A percentile compares a stretch with the other conserved stretches of the same genome.
phyloP scores from a whole-genome alignment of 2,113 vertebrate genomes.

The Sebastes schlegelii region DNA sequence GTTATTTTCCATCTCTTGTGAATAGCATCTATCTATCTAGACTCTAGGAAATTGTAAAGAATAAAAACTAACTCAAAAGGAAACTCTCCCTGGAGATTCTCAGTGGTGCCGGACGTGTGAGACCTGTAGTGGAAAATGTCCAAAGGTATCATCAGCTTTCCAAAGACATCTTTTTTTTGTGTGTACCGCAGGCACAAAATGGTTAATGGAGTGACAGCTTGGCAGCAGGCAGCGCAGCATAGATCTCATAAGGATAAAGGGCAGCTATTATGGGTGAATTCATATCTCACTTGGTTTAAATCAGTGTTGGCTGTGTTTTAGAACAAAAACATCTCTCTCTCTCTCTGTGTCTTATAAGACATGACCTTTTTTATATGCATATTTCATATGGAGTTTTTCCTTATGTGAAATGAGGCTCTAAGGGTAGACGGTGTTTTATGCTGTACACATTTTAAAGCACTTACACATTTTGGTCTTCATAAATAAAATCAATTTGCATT shows the following conservation, averaged over 20 bases:
- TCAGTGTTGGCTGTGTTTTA: constrained; percentile 19
- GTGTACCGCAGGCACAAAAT: constrained; percentile 43
- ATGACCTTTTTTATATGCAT: not conserved
- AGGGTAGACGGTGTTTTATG: not conserved
- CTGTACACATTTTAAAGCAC: not conserved
- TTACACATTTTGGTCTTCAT: not conserved
- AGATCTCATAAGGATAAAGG: constrained; percentile 64
- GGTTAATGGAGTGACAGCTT: constrained; percentile 51
- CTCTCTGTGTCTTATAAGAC: not conserved
- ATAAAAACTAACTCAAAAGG: no score
- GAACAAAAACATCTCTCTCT: not conserved
- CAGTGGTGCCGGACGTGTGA: constrained; percentile 12
- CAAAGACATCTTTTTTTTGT: constrained; percentile 50
- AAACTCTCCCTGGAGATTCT: constrained; percentile 42
- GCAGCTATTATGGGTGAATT: constrained; percentile 55
- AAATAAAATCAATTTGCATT: not conserved
- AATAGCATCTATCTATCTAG: constrained; percentile 8
- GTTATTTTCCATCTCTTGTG: constrained; percentile 33
- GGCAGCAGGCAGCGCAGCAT: constrained; percentile 43
- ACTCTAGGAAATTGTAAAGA: constrained; percentile 23
- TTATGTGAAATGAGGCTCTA: not conserved
- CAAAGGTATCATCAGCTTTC: constrained; percentile 64
- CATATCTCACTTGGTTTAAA: constrained; percentile 37
- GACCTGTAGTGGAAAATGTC: constrained; percentile 31
- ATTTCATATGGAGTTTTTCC: not conserved